phyloP scores from a whole-genome alignment of 1,140 invertebrate genomes.

The Piezodorus guildinii region DNA sequence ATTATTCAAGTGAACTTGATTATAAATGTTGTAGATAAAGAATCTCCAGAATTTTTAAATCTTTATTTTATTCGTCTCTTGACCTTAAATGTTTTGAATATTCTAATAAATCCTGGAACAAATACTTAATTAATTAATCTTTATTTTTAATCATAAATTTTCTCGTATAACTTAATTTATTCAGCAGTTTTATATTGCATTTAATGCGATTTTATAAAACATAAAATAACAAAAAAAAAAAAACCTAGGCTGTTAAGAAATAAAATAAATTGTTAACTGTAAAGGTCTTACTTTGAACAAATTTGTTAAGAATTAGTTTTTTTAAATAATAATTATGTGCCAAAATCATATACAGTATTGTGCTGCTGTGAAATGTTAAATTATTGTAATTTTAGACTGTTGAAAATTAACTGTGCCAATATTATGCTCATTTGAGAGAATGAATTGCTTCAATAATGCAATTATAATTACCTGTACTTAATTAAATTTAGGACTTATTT shows the following conservation, averaged over 20 bases:
- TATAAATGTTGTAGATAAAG: too few species aligned
- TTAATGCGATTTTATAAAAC: conserved; percentile 7
- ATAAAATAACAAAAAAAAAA: background rate
- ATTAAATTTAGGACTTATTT: conserved; percentile 14
- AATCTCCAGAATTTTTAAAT: too few species aligned
- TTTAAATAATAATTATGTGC: conserved; percentile 20
- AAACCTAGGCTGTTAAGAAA: conserved; percentile 12
- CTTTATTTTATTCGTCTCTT: too few species aligned
- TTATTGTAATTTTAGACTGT: conserved; percentile 24
- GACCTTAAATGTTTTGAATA: too few species aligned
- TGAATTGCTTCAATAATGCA: conserved; percentile 18
- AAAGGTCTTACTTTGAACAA: conserved; percentile 1
- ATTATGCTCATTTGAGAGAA: conserved; percentile 23
- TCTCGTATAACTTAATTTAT: too few species aligned
- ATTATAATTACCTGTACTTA: conserved; percentile 21
- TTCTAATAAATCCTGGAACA: too few species aligned
- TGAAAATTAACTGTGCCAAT: conserved; percentile 22
- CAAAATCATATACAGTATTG: conserved; percentile 21
- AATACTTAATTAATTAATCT: too few species aligned
- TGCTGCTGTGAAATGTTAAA: conserved; percentile 23
- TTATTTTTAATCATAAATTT: too few species aligned
- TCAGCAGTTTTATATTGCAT: background rate
- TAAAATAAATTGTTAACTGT: conserved; percentile 13
- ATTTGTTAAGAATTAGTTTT: conserved; percentile 16
- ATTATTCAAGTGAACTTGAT: too few species aligned